Evolutionary conservation across 2,113 vertebrate species (phyloP).

Genomic region (Chaetura pelagica): DNA sequence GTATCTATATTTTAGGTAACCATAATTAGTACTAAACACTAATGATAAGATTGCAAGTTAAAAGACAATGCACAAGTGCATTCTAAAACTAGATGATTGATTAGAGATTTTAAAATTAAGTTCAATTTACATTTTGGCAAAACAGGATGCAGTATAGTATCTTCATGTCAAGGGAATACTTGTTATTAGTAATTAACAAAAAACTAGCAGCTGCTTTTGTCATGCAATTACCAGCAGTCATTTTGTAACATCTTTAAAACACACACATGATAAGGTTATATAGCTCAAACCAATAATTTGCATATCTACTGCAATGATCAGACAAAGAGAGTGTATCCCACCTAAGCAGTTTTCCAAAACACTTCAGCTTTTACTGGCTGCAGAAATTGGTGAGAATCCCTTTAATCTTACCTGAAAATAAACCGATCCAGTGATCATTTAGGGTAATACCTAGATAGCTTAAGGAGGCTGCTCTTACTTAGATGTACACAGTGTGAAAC

Average conservation of each 20-base stretch:
- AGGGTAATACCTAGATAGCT: background rate
- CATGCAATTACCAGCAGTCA: background rate
- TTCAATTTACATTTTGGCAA: background rate
- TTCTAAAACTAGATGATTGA: background rate
- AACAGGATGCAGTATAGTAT: background rate
- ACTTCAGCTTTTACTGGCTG: background rate
- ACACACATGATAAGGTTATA: background rate
- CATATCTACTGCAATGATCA: background rate
- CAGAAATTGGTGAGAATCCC: background rate
- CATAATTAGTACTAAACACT: conserved; percentile 2
- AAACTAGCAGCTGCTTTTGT: background rate
- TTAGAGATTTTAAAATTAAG: conserved; percentile 10
- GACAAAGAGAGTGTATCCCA: background rate
- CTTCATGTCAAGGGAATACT: background rate
- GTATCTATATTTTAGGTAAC: background rate
- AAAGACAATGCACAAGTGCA: background rate
- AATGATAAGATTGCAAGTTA: background rate
- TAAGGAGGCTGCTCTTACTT: background rate
- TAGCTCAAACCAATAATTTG: background rate
- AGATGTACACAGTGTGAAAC: background rate
- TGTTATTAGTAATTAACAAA: background rate
- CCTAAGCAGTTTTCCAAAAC: background rate
- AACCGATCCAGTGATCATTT: background rate
- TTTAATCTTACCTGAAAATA: background rate
- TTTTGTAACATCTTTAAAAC: conserved; percentile 2